Evolutionary conservation across 2,888 invertebrate genomes (phyloP).

Genomic region (Cerceris rybyensis): DNA sequence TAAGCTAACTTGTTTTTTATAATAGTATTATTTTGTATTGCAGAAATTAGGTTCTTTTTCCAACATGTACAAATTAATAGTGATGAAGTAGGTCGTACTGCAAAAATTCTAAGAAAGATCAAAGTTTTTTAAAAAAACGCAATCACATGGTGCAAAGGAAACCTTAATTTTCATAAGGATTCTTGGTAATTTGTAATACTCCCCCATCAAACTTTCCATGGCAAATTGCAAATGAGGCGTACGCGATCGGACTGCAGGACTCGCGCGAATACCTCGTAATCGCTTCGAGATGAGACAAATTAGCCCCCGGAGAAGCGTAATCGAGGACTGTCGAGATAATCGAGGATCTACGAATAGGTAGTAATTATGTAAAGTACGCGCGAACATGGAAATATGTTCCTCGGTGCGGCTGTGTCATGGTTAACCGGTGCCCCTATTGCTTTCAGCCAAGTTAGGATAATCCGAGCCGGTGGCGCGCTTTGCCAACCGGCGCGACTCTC

Average conservation of each 20-base stretch:
- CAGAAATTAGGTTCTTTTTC: too few relatives aligned
- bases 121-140: too few relatives aligned
- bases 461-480: slow-evolving; percentile 67
- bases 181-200: too few relatives aligned
- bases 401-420: slow-evolving; percentile 44
- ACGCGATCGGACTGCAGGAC: not conserved
- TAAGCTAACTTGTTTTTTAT: too few relatives aligned
- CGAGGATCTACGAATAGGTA: slow-evolving; percentile 40
- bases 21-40: too few relatives aligned
- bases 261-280: not conserved
- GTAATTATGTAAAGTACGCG: slow-evolving; percentile 52
- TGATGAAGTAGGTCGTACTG: too few relatives aligned
- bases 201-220: not conserved
- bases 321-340: slow-evolving; percentile 45
- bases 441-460: slow-evolving; percentile 73
- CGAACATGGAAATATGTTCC: slow-evolving; percentile 51
- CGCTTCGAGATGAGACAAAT: slow-evolving; percentile 20
- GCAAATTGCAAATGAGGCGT: not conserved
- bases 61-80: too few relatives aligned
- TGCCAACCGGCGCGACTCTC: slow-evolving; percentile 59
- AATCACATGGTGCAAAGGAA: too few relatives aligned
- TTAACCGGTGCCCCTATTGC: slow-evolving; percentile 63
- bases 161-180: too few relatives aligned
- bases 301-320: slow-evolving; percentile 14
- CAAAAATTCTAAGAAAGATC: too few relatives aligned